phyloP scores from a whole-genome alignment of 2,113 vertebrate genomes.

The Oncorhynchus kisutch region DNA sequence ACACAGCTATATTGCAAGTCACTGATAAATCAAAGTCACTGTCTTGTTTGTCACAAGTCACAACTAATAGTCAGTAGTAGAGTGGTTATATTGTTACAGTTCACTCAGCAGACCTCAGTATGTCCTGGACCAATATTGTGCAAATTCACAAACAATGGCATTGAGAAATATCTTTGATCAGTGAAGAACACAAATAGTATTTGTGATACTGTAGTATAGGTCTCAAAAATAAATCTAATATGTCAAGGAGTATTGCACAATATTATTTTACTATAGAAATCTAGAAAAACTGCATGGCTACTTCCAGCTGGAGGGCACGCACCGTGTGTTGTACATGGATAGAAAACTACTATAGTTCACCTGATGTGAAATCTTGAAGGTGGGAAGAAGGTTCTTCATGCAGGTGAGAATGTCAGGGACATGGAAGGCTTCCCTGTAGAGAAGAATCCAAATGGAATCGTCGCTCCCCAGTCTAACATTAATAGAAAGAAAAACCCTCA shows the following conservation, averaged over 20 bases:
- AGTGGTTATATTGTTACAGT: not conserved
- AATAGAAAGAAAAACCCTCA: not conserved
- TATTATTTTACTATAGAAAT: slow-evolving; percentile 83
- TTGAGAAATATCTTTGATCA: slow-evolving; percentile 48
- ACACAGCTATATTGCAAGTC: slow-evolving; percentile 54
- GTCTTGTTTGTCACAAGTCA: not conserved
- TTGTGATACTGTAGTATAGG: slow-evolving; percentile 68
- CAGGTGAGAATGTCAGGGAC: slow-evolving; percentile 42
- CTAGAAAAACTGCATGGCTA: slow-evolving; percentile 78
- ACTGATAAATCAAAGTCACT: not conserved
- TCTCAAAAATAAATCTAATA: slow-evolving; percentile 59
- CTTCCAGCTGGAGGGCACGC: slow-evolving; percentile 89
- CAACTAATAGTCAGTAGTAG: not conserved
- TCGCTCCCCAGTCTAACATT: not conserved
- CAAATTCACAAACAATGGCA: slow-evolving; percentile 69
- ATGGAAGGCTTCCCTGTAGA: not conserved
- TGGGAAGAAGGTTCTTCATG: slow-evolving; percentile 66
- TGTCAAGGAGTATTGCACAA: slow-evolving; percentile 83
- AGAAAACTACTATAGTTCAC: slow-evolving; percentile 79
- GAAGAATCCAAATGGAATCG: not conserved
- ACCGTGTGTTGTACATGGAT: slow-evolving; percentile 81
- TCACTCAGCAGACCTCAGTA: not conserved
- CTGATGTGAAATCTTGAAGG: slow-evolving; percentile 68
- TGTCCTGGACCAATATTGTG: slow-evolving; percentile 73
- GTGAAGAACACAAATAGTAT: slow-evolving; percentile 48